Percentiles rank a stretch among this genome's conserved stretches.
Evolutionary conservation across 2,888 invertebrate genomes (phyloP).

Genomic region (Acleris cristana): DNA sequence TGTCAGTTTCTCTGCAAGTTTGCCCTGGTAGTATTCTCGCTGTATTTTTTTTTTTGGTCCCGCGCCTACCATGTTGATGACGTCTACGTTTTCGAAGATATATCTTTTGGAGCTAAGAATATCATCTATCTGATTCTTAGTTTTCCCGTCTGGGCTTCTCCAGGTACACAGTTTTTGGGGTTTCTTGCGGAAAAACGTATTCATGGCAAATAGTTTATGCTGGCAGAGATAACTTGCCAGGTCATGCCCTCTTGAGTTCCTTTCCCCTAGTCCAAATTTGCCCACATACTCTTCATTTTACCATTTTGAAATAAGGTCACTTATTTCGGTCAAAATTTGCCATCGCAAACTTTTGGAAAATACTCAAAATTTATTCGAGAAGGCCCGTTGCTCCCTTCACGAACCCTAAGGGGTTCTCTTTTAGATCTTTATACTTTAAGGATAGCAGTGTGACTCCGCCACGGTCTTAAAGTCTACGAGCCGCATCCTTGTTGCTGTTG

Average conservation of each 20-base stretch:
- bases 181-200: neutral
- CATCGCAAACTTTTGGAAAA: no score
- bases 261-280: neutral
- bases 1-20: neutral
- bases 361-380: no score
- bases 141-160: constrained; percentile 1
- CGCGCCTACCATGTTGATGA: neutral
- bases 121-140: neutral
- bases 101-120: neutral
- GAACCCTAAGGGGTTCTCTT: no score
- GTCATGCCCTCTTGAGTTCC: neutral
- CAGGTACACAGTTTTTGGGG: neutral
- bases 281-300: constrained; percentile 1
- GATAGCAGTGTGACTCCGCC: no score
- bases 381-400: no score
- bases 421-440: no score
- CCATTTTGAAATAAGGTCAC: no score
- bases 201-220: constrained; percentile 1
- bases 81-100: neutral
- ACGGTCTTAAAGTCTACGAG: no score
- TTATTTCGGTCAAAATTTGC: no score
- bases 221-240: neutral
- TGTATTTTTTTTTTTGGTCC: no score
- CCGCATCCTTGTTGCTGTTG: no score
- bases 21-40: neutral